Conservation (phyloP, 2,888 invertebrate species). For the Caenorhabditis imperialis region DNA sequence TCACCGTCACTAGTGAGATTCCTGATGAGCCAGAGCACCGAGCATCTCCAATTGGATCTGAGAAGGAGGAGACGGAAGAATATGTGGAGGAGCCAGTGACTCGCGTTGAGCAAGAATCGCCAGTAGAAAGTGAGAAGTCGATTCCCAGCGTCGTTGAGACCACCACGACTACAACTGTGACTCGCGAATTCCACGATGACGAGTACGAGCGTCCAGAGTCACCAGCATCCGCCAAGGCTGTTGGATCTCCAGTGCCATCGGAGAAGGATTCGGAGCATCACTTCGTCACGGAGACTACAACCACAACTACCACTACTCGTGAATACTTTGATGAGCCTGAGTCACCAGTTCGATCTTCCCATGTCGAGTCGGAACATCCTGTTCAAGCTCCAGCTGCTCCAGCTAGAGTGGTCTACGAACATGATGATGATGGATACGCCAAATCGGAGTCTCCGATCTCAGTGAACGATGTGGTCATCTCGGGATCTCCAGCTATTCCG, state of each 20-base stretch:
- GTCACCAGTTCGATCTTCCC: no score
- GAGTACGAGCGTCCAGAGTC: no score
- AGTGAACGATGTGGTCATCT: no score
- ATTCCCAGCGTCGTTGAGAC: conserved; percentile 22
- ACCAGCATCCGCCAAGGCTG: neutral
- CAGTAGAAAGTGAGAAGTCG: conserved; percentile 19
- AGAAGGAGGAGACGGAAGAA: conserved; percentile 3
- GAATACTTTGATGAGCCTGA: neutral
- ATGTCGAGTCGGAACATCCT: no score
- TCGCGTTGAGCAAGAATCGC: conserved; percentile 24
- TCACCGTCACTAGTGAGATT: conserved; percentile 23
- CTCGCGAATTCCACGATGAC: conserved; percentile 20
- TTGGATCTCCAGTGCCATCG: conserved; percentile 9
- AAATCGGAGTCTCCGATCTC: no score
- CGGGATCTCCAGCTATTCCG: conserved; percentile 10
- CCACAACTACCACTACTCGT: conserved; percentile 9
- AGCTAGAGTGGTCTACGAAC: no score
- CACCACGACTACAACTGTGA: conserved; percentile 22
- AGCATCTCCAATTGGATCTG: neutral
- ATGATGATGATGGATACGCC: no score
- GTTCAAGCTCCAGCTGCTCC: no score
- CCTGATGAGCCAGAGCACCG: conserved; percentile 21
- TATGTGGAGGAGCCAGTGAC: conserved; percentile 26
- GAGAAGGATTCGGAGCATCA: conserved; percentile 14
- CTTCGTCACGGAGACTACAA: conserved; percentile 33